These are phyloP conservation scores for Conistra vaccinii DNA, from an alignment of 2,888 invertebrate genomes.

Conservation along the genomic window DNA sequence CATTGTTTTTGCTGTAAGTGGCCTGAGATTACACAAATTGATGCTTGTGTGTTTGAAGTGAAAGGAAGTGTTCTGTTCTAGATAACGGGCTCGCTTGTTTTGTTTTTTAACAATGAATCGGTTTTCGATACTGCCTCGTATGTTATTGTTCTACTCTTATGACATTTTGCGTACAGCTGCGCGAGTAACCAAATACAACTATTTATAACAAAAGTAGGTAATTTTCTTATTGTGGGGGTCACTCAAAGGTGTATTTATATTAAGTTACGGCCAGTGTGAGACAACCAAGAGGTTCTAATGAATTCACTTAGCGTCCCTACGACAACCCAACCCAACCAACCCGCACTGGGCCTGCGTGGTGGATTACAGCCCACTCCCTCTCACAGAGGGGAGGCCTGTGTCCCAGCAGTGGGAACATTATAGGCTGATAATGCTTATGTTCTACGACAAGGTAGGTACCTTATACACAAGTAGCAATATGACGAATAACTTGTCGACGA, in stretches of 20 bases:
- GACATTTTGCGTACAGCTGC: conserved; percentile 37
- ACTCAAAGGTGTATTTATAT: conserved; percentile 12
- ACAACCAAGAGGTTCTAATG: conserved; percentile 71
- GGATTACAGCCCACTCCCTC: too few species aligned
- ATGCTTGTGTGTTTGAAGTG: conserved; percentile 82
- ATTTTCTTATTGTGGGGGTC: not conserved
- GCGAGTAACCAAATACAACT: not conserved
- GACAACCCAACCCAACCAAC: too few species aligned
- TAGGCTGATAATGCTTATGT: too few species aligned
- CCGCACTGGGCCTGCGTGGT: too few species aligned
- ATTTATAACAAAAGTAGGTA: not conserved
- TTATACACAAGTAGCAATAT: conserved; percentile 43
- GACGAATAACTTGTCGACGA: conserved; percentile 56
- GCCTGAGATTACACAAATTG: conserved; percentile 83
- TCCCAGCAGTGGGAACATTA: too few species aligned
- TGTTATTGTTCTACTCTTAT: conserved; percentile 41
- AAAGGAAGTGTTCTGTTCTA: conserved; percentile 82
- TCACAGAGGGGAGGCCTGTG: too few species aligned
- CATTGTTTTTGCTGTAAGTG: conserved; percentile 86
- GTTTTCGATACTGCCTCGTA: conserved; percentile 60
- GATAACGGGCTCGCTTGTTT: conserved; percentile 78
- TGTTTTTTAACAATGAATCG: conserved; percentile 77
- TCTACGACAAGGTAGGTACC: conserved; percentile 47
- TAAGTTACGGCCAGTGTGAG: conserved; percentile 61
- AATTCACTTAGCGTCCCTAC: conserved; percentile 69